phyloP scores from a whole-genome alignment of 2,797 vertebrate genomes.

The Chrysocyon brachyurus region DNA sequence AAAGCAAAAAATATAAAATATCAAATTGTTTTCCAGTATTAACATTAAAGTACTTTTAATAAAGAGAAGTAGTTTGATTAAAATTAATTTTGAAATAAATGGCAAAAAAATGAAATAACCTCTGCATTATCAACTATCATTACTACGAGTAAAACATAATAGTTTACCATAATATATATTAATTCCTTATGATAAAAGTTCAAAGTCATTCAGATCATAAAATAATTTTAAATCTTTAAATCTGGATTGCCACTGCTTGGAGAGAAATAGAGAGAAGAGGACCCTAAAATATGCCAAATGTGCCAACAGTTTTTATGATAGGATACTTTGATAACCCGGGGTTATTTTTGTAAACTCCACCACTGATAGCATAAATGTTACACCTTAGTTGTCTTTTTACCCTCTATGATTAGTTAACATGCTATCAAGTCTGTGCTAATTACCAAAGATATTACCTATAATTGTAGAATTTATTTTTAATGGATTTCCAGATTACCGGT shows the following conservation, averaged over 20 bases:
- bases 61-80: background rate
- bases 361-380: background rate
- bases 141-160: background rate
- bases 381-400: background rate
- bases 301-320: background rate
- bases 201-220: background rate
- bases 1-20: background rate
- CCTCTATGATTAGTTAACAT: background rate
- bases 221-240: background rate
- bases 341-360: background rate
- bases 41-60: background rate
- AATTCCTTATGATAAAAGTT: background rate
- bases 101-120: background rate
- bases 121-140: background rate
- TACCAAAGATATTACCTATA: background rate
- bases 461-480: background rate
- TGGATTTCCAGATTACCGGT: background rate
- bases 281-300: background rate
- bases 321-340: background rate
- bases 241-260: background rate
- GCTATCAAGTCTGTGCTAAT: background rate
- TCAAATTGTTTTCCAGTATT: background rate
- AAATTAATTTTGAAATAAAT: background rate
- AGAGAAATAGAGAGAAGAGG: background rate
- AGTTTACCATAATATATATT: background rate